Conservation (phyloP, 2,888 invertebrate genomes). For the Acleris sparsana region DNA sequence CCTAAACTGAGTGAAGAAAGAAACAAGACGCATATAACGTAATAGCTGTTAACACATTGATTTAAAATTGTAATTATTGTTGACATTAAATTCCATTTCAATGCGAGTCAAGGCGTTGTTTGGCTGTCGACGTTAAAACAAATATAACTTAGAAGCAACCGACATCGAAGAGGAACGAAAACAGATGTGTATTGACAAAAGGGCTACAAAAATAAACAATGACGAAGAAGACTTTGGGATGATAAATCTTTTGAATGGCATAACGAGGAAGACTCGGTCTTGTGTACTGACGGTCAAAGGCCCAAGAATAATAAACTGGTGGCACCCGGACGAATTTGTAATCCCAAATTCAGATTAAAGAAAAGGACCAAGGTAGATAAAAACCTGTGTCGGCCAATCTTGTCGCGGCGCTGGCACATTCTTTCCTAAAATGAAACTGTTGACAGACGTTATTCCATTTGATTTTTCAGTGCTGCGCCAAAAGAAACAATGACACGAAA, state of each 20-base stretch:
- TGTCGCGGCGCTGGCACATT: neutral
- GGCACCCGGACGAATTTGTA: neutral
- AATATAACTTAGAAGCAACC: constrained; percentile 45
- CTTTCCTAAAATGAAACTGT: constrained; percentile 5
- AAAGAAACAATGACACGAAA: constrained; percentile 29
- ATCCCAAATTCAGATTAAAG: constrained; percentile 11
- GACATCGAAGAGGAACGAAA: constrained; percentile 53
- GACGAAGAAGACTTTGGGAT: constrained; percentile 50
- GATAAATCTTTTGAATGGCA: constrained; percentile 54
- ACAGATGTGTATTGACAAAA: constrained; percentile 68
- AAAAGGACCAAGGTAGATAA: neutral
- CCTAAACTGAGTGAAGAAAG: constrained; percentile 27
- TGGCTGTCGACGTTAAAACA: constrained; percentile 39
- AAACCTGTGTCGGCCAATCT: neutral
- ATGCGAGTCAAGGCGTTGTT: constrained; percentile 10
- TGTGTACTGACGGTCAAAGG: constrained; percentile 26
- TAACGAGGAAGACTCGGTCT: constrained; percentile 39
- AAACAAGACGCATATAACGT: constrained; percentile 13
- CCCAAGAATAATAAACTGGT: constrained; percentile 23
- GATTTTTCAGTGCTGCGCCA: constrained; percentile 9
- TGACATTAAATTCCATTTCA: constrained; percentile 9
- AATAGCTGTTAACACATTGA: constrained; percentile 20
- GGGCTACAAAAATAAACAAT: constrained; percentile 63
- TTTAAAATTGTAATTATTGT: constrained; percentile 17
- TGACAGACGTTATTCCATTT: neutral